Base-by-base conservation (phyloP, 2,888 invertebrate genomes). In the Cenopis cana region DNA sequence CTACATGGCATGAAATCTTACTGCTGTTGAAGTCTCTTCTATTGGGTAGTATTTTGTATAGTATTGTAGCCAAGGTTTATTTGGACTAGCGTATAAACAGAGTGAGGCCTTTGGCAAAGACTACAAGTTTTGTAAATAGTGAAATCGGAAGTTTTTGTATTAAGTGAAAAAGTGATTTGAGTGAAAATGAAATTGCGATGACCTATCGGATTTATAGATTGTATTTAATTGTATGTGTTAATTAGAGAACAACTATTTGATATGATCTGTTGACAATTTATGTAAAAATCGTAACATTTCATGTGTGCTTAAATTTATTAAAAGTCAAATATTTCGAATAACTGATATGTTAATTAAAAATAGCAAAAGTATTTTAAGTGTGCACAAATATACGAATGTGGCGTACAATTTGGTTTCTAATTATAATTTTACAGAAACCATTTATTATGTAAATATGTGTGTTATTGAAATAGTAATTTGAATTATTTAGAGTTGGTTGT, bases 291-390 rank as follows among this genome's bases (percentile, higher is more conserved):
- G 18, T 36, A 18, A 2, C 0, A 60, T 46, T 46, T 33, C 6
- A 12, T 49, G 29, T 18, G 61, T 49, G 49, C 36, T 62, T 12
- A 17, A 50, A 36, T 62, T 62, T 9, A 46, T 18, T 20, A 62
- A 41, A 54, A 24, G n/a, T 52, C n/a, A 18, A 55, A 55, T 61
- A 52, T 62, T 46, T 68, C 57, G 64, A 64, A 69, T 69, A 56
- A 36, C 33, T 49, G 33, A 14, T 18, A 41, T 61, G 17, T 46
- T n/a, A 69, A 60, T 52, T 24, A 33, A 33, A 38, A 50, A 64
- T 69, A 57, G 69, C 17, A 38, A n/a, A 62, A 52, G 24, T 64
- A 69, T 50, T 69, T 46, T 60, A 41, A 69, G 57, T 57, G 38
- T 50, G 69, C 69, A 69, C 64, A 69, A 69, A 64, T 17, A 24